Evolutionary conservation across 2,888 invertebrate genomes (phyloP).

Genomic region (Pyrgus malvae): DNA sequence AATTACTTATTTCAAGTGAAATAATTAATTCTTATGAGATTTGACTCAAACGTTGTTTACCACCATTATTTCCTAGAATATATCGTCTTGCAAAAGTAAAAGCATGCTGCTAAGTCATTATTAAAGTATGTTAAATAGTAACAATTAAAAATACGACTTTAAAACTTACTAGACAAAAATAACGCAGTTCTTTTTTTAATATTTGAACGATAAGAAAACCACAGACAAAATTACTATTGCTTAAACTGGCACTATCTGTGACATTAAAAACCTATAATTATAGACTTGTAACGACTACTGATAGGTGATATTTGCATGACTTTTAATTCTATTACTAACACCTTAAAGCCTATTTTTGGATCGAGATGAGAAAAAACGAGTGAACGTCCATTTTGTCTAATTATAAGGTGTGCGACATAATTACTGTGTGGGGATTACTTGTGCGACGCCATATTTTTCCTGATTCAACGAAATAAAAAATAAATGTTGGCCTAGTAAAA

Average conservation of each 20-base stretch:
- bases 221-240: conserved; percentile 22
- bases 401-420: conserved; percentile 63
- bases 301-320: conserved; percentile 42
- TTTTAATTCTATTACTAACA: conserved; percentile 40
- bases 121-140: too few species aligned
- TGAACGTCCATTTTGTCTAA: conserved; percentile 49
- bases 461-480: neutral
- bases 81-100: too few species aligned
- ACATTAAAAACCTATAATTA: conserved; percentile 35
- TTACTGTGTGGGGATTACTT: conserved; percentile 43
- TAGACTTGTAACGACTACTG: conserved; percentile 42
- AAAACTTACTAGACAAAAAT: too few species aligned
- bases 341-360: conserved; percentile 44
- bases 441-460: conserved; percentile 22
- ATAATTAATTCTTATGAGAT: too few species aligned
- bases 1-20: too few species aligned
- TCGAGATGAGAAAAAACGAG: conserved; percentile 50
- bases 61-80: too few species aligned
- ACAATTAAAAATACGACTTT: too few species aligned
- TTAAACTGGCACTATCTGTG: conserved; percentile 30
- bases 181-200: neutral
- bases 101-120: too few species aligned
- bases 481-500: conserved; percentile 1
- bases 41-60: too few species aligned
- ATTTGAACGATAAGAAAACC: conserved; percentile 25